These are phyloP conservation scores for Trichogramma evanescens DNA, from an alignment of 2,888 invertebrate species.

Conservation along the genomic window DNA sequence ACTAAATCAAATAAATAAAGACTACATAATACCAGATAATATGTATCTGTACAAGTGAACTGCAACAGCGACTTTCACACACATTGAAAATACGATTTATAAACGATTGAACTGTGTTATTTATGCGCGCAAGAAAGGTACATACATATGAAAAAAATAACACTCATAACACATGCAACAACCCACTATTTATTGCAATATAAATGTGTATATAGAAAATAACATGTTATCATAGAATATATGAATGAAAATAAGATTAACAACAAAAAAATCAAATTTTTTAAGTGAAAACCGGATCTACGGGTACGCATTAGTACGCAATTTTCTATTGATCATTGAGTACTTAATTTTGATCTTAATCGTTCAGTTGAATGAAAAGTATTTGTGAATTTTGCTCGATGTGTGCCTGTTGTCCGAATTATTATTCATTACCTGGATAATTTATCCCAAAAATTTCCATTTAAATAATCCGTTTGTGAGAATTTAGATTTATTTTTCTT, in stretches of 20 bases:
- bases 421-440: slow-evolving; percentile 24
- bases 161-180: slow-evolving; percentile 28
- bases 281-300: slow-evolving; percentile 22
- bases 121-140: slow-evolving; percentile 24
- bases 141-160: slow-evolving; percentile 19
- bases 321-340: not conserved
- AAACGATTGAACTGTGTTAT: slow-evolving; percentile 11
- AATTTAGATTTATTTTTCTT: not conserved
- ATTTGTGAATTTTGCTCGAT: not conserved
- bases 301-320: slow-evolving; percentile 33
- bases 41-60: not conserved
- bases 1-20: not conserved
- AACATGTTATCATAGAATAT: slow-evolving; percentile 35
- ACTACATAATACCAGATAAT: not conserved
- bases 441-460: not conserved
- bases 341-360: not conserved
- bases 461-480: slow-evolving; percentile 6
- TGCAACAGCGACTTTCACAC: slow-evolving; percentile 18
- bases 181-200: slow-evolving; percentile 42
- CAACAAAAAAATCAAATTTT: slow-evolving; percentile 27
- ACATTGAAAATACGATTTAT: slow-evolving; percentile 8
- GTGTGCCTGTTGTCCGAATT: slow-evolving; percentile 27
- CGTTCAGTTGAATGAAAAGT: too few species aligned
- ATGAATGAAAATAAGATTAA: slow-evolving; percentile 37
- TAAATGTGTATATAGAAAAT: slow-evolving; percentile 46